phyloP scores from a whole-genome alignment of 1,140 invertebrate genomes.

The Arctopsyche grandis region DNA sequence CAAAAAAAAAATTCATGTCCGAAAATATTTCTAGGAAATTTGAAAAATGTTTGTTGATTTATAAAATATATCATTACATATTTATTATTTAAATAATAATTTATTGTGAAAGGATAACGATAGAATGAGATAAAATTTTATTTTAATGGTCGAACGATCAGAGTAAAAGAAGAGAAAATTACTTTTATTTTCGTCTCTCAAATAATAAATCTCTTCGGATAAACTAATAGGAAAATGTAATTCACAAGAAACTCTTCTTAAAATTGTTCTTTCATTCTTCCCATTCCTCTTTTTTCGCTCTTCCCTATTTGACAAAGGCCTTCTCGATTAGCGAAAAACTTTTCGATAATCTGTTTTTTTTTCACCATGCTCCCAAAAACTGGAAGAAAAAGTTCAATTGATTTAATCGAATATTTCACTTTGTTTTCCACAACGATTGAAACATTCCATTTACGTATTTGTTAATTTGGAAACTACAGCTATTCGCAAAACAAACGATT shows the following conservation, averaged over 20 bases:
- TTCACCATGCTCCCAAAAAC: neutral
- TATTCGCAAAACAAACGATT: too few species aligned
- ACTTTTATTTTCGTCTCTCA: slow-evolving; percentile 23
- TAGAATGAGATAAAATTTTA: slow-evolving; percentile 31
- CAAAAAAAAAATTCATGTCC: too few species aligned
- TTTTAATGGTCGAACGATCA: slow-evolving; percentile 35
- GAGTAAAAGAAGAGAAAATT: slow-evolving; percentile 37
- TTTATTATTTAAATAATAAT: too few species aligned
- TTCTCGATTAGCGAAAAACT: slow-evolving; percentile 11
- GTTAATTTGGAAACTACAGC: too few species aligned
- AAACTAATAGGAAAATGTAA: slow-evolving; percentile 32
- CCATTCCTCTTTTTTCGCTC: too few species aligned
- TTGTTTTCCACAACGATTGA: too few species aligned
- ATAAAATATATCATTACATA: too few species aligned
- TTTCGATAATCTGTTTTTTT: slow-evolving; percentile 13
- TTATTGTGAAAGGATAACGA: neutral
- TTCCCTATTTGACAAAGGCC: neutral
- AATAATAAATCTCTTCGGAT: slow-evolving; percentile 20
- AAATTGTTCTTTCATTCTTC: neutral
- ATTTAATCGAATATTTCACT: slow-evolving; percentile 10
- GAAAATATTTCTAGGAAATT: too few species aligned
- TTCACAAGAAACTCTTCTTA: slow-evolving; percentile 13
- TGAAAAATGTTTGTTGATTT: too few species aligned
- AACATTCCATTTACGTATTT: too few species aligned
- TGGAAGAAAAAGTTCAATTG: slow-evolving; percentile 11